Base-by-base conservation (phyloP, 1,140 invertebrate species). In the Sesamia nonagrioides region DNA sequence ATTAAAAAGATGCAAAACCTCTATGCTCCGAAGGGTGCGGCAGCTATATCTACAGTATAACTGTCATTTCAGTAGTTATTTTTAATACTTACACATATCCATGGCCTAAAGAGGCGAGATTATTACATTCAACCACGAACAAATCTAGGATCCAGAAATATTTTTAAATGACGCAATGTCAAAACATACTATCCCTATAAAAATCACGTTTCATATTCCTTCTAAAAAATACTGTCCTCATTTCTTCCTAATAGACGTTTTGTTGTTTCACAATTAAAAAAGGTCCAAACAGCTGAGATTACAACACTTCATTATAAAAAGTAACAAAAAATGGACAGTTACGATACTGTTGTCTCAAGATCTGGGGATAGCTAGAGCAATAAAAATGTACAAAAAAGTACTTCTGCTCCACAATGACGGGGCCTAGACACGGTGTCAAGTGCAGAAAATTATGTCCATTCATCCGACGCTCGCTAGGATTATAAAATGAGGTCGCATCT, bases 361-460 rank as follows among this genome's bases (percentile, higher is more conserved):
- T 84, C 79, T 82, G 82, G 84, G 82, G 77, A 78, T 84, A 84
- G 84, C 82, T 81, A 86, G 72, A 86, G 86, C 84, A 89, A 90
- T 91, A 90, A 93, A 93, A 92, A 91, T 72, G 85, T 84, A 87
- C 82, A 89, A 91, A 89, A 11, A 79, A 84, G 79, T 84, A 88
- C 85, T 88, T 83, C 84, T 88, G 81, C 80, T 75, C 45, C 84
- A 90, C 92, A 91, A 92, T 92, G 91, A 89, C 84, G 83, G 77
- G 82, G 84, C 27, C 86, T 82, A 90, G 91, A 92, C 86, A 84
- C 88, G 85, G 89, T 92, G 91, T 94, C 91, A 93, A 94, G 91
- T 91, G 85, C 91, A 91, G 92, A 90, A 94, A 94, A 94, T 94
- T 92, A 91, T 94, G 89, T 93, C 92, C 89, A 92, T 94, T 94